Evolutionary conservation across 2,113 vertebrate genomes (phyloP).

Genomic region (Myrmecophaga tridactyla): DNA sequence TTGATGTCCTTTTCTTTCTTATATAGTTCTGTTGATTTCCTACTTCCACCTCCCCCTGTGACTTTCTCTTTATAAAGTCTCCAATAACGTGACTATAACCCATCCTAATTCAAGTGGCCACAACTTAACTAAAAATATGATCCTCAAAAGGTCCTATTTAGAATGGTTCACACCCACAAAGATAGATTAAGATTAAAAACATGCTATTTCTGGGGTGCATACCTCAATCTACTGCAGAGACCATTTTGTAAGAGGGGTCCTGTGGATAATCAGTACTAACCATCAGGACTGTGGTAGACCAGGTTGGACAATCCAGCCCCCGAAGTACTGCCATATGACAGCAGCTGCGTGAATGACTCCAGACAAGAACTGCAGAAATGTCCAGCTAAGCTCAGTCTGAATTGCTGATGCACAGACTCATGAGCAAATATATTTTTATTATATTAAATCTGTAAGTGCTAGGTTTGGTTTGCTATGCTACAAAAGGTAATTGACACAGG

Average conservation of each 20-base stretch:
- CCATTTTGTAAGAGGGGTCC: accelerated
- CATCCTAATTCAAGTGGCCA: too few species aligned
- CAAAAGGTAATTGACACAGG: background rate
- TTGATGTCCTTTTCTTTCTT: too few species aligned
- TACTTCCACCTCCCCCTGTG: too few species aligned
- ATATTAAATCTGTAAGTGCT: background rate
- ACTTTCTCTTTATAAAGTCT: too few species aligned
- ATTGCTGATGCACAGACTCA: background rate
- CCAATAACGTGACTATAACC: too few species aligned
- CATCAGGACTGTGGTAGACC: background rate
- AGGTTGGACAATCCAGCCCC: too few species aligned
- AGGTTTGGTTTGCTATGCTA: background rate
- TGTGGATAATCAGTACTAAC: accelerated
- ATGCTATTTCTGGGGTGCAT: too few species aligned
- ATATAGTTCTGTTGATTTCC: too few species aligned
- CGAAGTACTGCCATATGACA: background rate
- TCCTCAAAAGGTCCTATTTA: too few species aligned
- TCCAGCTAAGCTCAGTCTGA: background rate
- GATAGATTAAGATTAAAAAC: too few species aligned
- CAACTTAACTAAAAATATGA: too few species aligned
- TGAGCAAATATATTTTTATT: background rate
- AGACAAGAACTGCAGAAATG: background rate
- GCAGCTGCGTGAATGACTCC: background rate
- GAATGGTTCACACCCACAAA: too few species aligned
- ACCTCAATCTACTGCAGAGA: background rate